A percentile compares a stretch with the other conserved stretches of the same genome.
Conservation (phyloP, 1,140 invertebrate species). For the Prorops nasuta region DNA sequence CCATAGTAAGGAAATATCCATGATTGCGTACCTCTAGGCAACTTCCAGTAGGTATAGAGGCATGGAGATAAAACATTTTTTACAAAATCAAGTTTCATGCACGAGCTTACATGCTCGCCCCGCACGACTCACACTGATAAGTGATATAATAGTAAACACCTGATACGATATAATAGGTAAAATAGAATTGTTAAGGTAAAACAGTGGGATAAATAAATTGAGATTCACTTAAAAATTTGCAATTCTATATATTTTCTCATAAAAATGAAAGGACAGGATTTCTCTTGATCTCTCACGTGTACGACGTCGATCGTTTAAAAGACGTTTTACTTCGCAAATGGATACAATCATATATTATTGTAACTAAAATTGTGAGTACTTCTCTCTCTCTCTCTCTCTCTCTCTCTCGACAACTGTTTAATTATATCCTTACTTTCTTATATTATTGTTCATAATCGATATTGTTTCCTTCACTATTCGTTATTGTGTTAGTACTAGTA, state of each 20-base stretch:
- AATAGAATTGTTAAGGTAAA: neutral
- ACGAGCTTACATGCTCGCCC: too few species aligned
- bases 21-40: too few species aligned
- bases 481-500: conserved; percentile 13
- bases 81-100: too few species aligned
- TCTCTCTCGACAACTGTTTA: conserved; percentile 15
- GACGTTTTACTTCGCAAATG: conserved; percentile 18
- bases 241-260: conserved; percentile 33
- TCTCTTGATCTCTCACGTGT: conserved; percentile 24
- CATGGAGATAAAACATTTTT: too few species aligned
- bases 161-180: too few species aligned
- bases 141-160: too few species aligned
- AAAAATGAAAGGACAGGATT: conserved; percentile 31
- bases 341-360: conserved; percentile 33
- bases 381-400: too few species aligned
- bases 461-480: conserved; percentile 12
- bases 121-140: too few species aligned
- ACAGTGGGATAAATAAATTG: neutral
- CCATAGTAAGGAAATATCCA: too few species aligned
- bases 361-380: conserved; percentile 31
- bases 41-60: too few species aligned
- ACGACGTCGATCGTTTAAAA: conserved; percentile 16
- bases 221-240: conserved; percentile 23
- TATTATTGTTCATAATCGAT: conserved; percentile 19
- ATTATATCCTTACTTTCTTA: conserved; percentile 27